These are phyloP conservation scores for Montipora efflorescens DNA, from an alignment of 64 coral and sea anemone genomes.

Conservation along the genomic window DNA sequence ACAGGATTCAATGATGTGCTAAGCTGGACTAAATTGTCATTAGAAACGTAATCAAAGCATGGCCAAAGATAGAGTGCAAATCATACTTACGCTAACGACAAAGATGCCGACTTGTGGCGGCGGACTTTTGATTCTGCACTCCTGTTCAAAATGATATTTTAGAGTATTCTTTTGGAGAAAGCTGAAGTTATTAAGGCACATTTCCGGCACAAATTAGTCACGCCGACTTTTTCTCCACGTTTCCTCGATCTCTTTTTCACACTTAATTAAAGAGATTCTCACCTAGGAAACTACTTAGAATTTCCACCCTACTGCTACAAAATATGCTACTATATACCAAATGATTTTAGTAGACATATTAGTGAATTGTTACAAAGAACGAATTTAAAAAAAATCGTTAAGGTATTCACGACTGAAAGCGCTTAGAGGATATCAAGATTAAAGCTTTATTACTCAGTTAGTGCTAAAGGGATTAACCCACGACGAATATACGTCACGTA, in stretches of 20 bases:
- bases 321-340: not conserved
- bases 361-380: not conserved
- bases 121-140: constrained; percentile 22
- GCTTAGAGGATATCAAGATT: not conserved
- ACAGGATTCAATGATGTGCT: constrained; percentile 22
- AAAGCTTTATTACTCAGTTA: not conserved
- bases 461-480: not conserved
- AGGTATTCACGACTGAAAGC: not conserved
- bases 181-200: constrained; percentile 25
- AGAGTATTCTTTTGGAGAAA: constrained; percentile 8
- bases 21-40: constrained; percentile 8
- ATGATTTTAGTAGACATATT: not conserved
- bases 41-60: constrained; percentile 24
- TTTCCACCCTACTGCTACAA: not conserved
- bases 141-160: constrained; percentile 44
- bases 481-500: not conserved
- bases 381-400: not conserved
- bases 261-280: constrained; percentile 33
- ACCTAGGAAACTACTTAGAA: not conserved
- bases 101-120: constrained; percentile 46
- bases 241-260: not conserved
- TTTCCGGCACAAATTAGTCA: constrained; percentile 34
- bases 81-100: constrained; percentile 26
- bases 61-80: not conserved
- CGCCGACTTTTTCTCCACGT: not conserved